Evolutionary conservation across 2,797 vertebrate species (phyloP).

Genomic region (Premnoplex brunnescens): DNA sequence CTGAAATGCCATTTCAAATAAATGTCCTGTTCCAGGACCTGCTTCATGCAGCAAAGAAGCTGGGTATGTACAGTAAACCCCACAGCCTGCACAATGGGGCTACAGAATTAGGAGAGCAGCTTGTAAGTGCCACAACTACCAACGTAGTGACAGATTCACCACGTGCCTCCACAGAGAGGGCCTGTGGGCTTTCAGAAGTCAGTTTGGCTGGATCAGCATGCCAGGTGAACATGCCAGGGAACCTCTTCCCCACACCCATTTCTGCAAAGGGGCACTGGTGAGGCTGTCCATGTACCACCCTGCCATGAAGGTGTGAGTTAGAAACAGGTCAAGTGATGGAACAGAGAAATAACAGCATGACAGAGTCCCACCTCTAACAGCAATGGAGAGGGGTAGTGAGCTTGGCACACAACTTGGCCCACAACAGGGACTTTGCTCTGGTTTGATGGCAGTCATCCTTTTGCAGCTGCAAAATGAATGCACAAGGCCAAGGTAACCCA

Average conservation of each 20-base stretch:
- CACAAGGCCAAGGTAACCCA: neutral
- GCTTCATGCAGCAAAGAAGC: neutral
- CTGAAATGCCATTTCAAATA: neutral
- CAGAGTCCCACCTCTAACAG: neutral
- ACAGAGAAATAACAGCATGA: neutral
- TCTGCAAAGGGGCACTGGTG: neutral
- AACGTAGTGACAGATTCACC: neutral
- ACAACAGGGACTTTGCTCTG: neutral
- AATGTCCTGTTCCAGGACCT: neutral
- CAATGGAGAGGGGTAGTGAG: neutral
- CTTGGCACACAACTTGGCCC: neutral
- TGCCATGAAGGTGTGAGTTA: neutral
- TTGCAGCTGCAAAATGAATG: neutral
- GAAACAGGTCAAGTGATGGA: neutral
- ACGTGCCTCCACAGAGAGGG: neutral
- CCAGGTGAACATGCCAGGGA: neutral
- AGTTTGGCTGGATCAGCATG: neutral
- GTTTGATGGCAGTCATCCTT: neutral
- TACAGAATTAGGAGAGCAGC: neutral
- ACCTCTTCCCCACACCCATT: neutral
- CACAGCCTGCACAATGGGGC: neutral
- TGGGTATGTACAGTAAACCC: accelerated
- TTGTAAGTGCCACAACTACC: neutral
- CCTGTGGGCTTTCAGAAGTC: neutral
- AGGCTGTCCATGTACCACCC: neutral